Percentiles rank a stretch among this genome's conserved stretches.
Conservation (phyloP, 2,797 vertebrate species). For the Decapterus maruadsi region DNA sequence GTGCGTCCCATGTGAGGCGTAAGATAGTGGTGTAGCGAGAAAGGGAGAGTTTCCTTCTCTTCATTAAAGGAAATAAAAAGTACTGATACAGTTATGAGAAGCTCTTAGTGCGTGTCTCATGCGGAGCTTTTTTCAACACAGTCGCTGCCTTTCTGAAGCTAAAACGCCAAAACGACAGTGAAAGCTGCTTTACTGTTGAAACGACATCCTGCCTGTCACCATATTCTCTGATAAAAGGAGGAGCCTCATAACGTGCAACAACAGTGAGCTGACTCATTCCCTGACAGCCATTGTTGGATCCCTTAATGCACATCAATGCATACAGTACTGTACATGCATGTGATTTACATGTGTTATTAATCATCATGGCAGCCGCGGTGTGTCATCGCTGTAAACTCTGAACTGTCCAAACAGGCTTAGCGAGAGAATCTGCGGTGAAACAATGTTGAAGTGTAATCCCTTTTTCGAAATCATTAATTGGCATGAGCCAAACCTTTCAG, state of each 20-base stretch:
- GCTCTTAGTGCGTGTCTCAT: conserved; percentile 34
- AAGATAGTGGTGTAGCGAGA: conserved; percentile 13
- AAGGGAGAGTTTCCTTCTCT: conserved; percentile 34
- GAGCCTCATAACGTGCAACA: conserved; percentile 40
- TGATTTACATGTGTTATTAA: conserved; percentile 42
- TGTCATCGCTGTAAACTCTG: conserved; percentile 21
- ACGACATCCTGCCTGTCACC: conserved; percentile 50
- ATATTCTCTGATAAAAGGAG: conserved; percentile 45
- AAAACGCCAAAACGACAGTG: conserved; percentile 52
- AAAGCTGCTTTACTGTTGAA: conserved; percentile 51
- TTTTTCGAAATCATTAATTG: conserved; percentile 21
- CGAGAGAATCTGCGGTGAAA: conserved; percentile 6
- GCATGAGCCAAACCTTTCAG: conserved; percentile 16
- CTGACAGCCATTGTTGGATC: conserved; percentile 45
- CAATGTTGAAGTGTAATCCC: conserved; percentile 14
- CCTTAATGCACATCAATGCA: conserved; percentile 31
- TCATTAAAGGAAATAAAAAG: conserved; percentile 51
- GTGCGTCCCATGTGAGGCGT: conserved; percentile 25
- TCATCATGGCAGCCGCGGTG: conserved; percentile 1
- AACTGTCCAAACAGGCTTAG: conserved; percentile 1
- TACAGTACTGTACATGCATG: conserved; percentile 4
- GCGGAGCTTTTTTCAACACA: conserved; percentile 21
- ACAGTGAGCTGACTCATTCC: conserved; percentile 44
- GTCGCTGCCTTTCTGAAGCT: conserved; percentile 18
- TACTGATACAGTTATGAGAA: conserved; percentile 39